Evolutionary conservation across 35 echinoderm and acorn worm genomes (phyloP).

Genomic region (Strongylocentrotus purpuratus): DNA sequence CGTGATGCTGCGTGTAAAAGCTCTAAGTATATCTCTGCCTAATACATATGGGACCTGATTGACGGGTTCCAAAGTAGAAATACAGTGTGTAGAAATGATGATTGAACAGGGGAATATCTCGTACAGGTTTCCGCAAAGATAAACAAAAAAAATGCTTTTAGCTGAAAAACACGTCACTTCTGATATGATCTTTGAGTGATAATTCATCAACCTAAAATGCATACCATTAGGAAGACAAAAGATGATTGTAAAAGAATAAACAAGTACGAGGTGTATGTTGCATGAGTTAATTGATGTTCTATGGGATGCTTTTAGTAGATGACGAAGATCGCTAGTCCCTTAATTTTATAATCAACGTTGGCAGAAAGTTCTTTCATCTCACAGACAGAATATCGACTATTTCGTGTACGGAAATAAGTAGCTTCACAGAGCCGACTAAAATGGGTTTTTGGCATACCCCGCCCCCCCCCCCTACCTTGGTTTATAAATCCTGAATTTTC

Average conservation of each 20-base stretch:
- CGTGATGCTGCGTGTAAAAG: too few relatives aligned
- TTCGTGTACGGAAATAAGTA: too few relatives aligned
- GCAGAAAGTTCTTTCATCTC: background rate
- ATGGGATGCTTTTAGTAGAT: background rate
- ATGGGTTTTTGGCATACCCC: too few relatives aligned
- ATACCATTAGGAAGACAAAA: background rate
- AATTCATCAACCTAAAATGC: conserved; percentile 10
- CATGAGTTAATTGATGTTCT: background rate
- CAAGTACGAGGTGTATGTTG: background rate
- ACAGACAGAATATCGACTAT: too few relatives aligned
- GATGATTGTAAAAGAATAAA: background rate
- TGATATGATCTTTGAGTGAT: background rate
- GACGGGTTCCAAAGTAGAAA: too few relatives aligned
- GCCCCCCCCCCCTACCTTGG: too few relatives aligned
- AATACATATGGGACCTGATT: too few relatives aligned
- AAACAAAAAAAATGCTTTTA: background rate
- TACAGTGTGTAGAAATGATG: background rate
- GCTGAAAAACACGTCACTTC: background rate
- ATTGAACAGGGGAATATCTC: background rate
- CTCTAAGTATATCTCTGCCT: too few relatives aligned
- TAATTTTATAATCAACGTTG: background rate
- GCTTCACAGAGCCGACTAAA: too few relatives aligned
- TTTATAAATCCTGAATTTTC: too few relatives aligned
- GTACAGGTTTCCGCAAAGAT: background rate
- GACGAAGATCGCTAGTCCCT: background rate